Evolutionary conservation across 2,888 invertebrate genomes (phyloP).

Genomic region (Xestobium rufovillosum): DNA sequence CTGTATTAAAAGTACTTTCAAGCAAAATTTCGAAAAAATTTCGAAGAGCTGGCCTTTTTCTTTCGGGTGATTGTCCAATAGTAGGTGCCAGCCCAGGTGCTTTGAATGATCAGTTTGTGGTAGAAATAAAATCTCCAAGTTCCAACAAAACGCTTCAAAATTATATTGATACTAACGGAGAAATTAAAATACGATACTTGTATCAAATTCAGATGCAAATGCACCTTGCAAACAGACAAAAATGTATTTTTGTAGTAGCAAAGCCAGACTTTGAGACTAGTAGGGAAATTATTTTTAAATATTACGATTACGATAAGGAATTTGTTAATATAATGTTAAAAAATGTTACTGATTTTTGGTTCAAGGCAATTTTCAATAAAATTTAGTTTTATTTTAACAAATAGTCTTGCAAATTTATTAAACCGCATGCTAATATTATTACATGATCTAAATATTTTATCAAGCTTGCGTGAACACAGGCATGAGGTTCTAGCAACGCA

Average conservation of each 20-base stretch:
- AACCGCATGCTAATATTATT: constrained; percentile 13
- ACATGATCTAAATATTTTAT: constrained; percentile 12
- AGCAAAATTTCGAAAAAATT: neutral
- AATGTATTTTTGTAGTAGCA: constrained; percentile 7
- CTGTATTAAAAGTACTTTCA: constrained; percentile 5
- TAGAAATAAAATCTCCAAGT: constrained; percentile 9
- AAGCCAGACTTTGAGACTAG: constrained; percentile 8
- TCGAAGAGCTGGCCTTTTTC: too few species aligned
- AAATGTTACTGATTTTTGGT: neutral
- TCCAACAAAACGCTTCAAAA: constrained; percentile 2
- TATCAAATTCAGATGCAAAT: constrained; percentile 4
- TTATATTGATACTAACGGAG: constrained; percentile 1
- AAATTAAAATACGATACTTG: constrained; percentile 4
- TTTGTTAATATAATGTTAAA: constrained; percentile 6
- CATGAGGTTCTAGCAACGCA: constrained; percentile 18
- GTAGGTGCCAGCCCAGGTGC: constrained; percentile 6
- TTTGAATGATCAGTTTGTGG: neutral
- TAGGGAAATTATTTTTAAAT: constrained; percentile 5
- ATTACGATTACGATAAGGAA: constrained; percentile 6
- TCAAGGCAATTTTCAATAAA: neutral
- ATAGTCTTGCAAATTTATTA: constrained; percentile 13
- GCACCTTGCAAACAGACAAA: constrained; percentile 7
- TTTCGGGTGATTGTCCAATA: too few species aligned
- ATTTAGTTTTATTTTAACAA: neutral
- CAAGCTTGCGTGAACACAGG: constrained; percentile 17